phyloP scores from a whole-genome alignment of 2,797 vertebrate genomes.

The Pseudomugil gertrudae region DNA sequence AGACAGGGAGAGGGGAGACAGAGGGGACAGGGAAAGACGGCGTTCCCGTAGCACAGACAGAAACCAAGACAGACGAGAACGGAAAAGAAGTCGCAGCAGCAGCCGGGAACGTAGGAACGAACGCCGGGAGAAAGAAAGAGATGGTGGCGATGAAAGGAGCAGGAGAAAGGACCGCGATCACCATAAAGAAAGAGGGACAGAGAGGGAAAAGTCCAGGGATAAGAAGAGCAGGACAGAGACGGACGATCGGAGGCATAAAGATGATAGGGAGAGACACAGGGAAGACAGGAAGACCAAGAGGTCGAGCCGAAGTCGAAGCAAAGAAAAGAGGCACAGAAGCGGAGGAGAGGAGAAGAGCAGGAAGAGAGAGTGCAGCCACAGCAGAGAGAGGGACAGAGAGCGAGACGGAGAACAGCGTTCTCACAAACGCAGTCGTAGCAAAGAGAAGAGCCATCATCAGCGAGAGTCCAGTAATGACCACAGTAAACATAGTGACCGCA shows the following conservation, averaged over 20 bases:
- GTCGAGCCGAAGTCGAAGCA: slow-evolving; percentile 90
- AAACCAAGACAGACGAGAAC: slow-evolving; percentile 87
- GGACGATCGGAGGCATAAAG: slow-evolving; percentile 85
- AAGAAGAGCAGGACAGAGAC: slow-evolving; percentile 88
- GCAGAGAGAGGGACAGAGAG: slow-evolving; percentile 86
- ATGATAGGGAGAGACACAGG: slow-evolving; percentile 86
- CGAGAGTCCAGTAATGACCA: slow-evolving; percentile 89
- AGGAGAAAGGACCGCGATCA: slow-evolving; percentile 90
- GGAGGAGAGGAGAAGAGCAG: slow-evolving; percentile 88
- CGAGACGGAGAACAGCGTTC: slow-evolving; percentile 82
- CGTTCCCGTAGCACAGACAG: slow-evolving; percentile 90
- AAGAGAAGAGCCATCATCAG: slow-evolving; percentile 88
- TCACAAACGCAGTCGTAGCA: slow-evolving; percentile 90
- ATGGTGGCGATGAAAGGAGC: slow-evolving; percentile 80
- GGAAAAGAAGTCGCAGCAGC: slow-evolving; percentile 86
- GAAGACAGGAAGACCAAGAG: slow-evolving; percentile 91
- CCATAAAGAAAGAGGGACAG: slow-evolving; percentile 88
- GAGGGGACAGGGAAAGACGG: slow-evolving; percentile 86
- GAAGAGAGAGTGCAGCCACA: slow-evolving; percentile 88
- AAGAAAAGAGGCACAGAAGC: slow-evolving; percentile 86
- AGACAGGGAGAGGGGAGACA: slow-evolving; percentile 83
- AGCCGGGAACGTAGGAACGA: slow-evolving; percentile 90
- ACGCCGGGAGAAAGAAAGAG: slow-evolving; percentile 86
- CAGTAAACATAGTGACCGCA: slow-evolving; percentile 82
- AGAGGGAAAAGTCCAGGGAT: slow-evolving; percentile 92